phyloP scores from a whole-genome alignment of 2,888 invertebrate genomes.

The Oasisia sp. region DNA sequence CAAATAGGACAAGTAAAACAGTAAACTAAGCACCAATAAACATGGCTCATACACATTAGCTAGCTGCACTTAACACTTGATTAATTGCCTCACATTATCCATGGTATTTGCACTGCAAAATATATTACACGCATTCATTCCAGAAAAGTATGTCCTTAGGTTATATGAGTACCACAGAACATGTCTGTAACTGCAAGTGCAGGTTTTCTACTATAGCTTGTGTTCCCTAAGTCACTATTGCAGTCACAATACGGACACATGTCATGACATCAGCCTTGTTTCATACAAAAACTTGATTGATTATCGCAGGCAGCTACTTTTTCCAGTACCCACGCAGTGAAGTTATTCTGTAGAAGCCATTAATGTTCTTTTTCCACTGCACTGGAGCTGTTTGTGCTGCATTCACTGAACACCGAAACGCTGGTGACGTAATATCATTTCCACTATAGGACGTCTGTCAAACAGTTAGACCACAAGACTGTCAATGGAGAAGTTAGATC shows the following conservation, averaged over 20 bases:
- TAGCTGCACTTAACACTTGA: not conserved
- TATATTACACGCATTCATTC: not conserved
- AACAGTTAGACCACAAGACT: no score
- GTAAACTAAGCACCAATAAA: constrained; percentile 10
- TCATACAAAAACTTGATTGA: not conserved
- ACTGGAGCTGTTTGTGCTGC: not conserved
- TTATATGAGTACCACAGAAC: not conserved
- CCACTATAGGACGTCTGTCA: not conserved
- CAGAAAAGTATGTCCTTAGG: not conserved
- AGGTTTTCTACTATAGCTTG: not conserved
- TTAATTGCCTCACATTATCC: not conserved
- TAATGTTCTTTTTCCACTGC: not conserved
- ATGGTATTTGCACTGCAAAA: not conserved
- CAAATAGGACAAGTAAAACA: not conserved
- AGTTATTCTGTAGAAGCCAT: not conserved
- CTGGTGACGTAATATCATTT: not conserved
- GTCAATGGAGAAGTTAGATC: no score
- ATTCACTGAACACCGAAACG: not conserved
- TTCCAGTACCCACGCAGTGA: not conserved
- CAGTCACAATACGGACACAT: not conserved
- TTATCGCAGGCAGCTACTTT: not conserved
- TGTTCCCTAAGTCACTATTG: not conserved
- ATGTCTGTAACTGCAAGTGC: not conserved
- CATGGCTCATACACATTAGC: not conserved
- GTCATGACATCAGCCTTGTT: not conserved